A percentile compares a stretch with the other conserved stretches of the same genome.
Evolutionary conservation across 2,113 vertebrate genomes (phyloP).

Genomic region (Xiphorhynchus elegans): DNA sequence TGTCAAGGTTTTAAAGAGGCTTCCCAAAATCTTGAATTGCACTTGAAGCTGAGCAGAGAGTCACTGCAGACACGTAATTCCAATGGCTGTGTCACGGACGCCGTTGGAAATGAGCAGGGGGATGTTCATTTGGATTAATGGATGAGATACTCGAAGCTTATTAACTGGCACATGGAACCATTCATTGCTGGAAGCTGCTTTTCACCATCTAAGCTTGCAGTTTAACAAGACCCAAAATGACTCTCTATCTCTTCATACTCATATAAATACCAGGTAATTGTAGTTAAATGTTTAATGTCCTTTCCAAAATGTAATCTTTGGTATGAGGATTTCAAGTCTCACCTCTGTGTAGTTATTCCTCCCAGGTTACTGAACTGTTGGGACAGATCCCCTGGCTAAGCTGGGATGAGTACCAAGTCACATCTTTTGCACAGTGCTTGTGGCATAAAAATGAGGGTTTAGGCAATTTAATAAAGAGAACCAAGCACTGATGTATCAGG

Average conservation of each 20-base stretch:
- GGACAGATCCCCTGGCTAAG: background rate
- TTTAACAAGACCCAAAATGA: background rate
- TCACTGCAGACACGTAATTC: background rate
- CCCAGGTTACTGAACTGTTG: background rate
- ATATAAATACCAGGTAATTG: background rate
- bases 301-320: background rate
- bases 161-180: constrained; percentile 53
- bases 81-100: background rate
- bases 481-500: background rate
- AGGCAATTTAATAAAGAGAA: background rate
- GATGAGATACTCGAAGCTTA: constrained; percentile 31
- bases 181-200: constrained; percentile 1
- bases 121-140: constrained; percentile 29
- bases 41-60: background rate
- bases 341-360: background rate
- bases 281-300: background rate
- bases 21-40: background rate
- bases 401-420: background rate
- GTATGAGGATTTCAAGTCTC: background rate
- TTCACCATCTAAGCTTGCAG: background rate
- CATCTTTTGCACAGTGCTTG: background rate
- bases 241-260: background rate
- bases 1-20: background rate
- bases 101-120: background rate
- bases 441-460: background rate